Conservation (phyloP, 2,797 vertebrate genomes). For the Chrysocyon brachyurus region DNA sequence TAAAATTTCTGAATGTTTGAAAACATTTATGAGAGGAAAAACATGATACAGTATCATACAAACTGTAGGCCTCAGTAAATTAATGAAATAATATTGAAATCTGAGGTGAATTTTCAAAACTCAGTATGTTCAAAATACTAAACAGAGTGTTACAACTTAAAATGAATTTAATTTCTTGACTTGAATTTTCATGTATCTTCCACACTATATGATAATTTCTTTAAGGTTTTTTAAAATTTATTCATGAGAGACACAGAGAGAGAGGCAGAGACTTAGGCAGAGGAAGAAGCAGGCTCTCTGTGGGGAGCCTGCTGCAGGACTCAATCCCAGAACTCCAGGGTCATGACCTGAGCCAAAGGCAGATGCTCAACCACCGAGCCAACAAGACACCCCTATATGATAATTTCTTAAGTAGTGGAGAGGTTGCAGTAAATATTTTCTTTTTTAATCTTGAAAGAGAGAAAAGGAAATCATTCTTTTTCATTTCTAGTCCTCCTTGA, state of each 20-base stretch:
- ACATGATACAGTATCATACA: not conserved
- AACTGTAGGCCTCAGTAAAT: constrained; percentile 4
- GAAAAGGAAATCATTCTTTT: not conserved
- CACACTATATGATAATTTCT: not conserved
- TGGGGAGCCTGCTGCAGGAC: no score
- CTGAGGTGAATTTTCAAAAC: not conserved
- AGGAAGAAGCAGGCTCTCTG: no score
- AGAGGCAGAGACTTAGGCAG: no score
- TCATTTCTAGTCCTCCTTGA: not conserved
- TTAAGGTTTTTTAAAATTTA: not conserved
- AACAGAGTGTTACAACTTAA: not conserved
- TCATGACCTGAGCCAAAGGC: no score
- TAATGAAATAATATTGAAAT: not conserved
- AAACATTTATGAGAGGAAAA: constrained; percentile 19
- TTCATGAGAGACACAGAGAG: no score
- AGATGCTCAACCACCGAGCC: no score
- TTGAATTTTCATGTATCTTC: constrained; percentile 29
- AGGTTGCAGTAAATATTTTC: not conserved
- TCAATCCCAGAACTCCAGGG: no score
- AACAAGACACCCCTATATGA: no score
- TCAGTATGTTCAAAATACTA: not conserved
- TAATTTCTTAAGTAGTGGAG: not conserved
- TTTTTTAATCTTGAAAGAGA: not conserved
- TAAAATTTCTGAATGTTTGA: constrained; percentile 29
- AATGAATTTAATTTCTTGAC: not conserved